A percentile compares a stretch with the other conserved stretches of the same genome.
Evolutionary conservation across 2,797 vertebrate genomes (phyloP).

Genomic region (Fundulus diaphanus): DNA sequence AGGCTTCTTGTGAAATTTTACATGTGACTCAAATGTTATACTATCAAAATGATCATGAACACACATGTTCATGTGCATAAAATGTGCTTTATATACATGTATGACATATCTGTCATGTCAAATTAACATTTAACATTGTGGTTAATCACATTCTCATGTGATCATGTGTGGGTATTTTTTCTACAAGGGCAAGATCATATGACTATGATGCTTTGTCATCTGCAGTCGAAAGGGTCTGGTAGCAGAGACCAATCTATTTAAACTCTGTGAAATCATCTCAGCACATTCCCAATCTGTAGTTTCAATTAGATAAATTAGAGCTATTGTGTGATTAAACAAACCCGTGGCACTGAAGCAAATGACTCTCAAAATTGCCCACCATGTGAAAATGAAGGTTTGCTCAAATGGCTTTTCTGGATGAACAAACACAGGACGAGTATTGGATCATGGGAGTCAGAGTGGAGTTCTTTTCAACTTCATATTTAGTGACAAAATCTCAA

Average conservation of each 20-base stretch:
- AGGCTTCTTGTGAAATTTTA: not conserved
- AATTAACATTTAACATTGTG: not conserved
- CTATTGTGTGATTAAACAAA: slow-evolving; percentile 59
- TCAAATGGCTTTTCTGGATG: slow-evolving; percentile 58
- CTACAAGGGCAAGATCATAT: slow-evolving; percentile 52
- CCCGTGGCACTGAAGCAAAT: slow-evolving; percentile 44
- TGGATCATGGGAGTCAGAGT: slow-evolving; percentile 48
- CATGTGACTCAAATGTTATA: not conserved
- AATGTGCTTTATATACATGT: not conserved
- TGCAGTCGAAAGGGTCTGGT: slow-evolving; percentile 33
- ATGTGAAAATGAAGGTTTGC: slow-evolving; percentile 62
- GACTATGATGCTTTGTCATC: slow-evolving; percentile 45
- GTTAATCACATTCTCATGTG: not conserved
- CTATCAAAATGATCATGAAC: not conserved
- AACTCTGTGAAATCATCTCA: slow-evolving; percentile 38
- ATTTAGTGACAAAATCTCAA: slow-evolving; percentile 67
- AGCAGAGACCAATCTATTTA: slow-evolving; percentile 39
- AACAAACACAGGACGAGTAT: slow-evolving; percentile 50
- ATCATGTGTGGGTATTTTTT: not conserved
- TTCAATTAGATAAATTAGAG: slow-evolving; percentile 38
- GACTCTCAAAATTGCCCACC: slow-evolving; percentile 42
- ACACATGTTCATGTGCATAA: not conserved
- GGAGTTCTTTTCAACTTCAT: slow-evolving; percentile 52
- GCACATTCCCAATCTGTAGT: slow-evolving; percentile 33
- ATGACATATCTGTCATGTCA: not conserved